Conservation (phyloP, 2,797 vertebrate species). For the Benthosema pterotum region DNA sequence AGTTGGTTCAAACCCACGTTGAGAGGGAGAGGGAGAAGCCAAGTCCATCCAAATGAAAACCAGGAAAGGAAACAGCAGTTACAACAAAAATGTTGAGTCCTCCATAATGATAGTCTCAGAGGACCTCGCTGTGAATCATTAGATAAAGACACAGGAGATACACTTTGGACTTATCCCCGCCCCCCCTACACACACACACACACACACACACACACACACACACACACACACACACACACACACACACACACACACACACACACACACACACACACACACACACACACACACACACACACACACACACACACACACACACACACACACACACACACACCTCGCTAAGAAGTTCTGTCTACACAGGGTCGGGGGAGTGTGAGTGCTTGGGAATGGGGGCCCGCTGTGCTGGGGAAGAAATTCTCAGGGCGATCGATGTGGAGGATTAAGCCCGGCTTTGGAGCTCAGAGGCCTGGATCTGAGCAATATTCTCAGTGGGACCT, state of each 20-base stretch:
- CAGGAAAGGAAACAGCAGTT: constrained; percentile 23
- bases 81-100: constrained; percentile 14
- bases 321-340: constrained; percentile 29
- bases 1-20: constrained; percentile 24
- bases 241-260: not conserved
- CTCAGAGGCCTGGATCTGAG: constrained; percentile 84
- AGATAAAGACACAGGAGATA: constrained; percentile 51
- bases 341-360: constrained; percentile 56
- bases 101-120: constrained; percentile 39
- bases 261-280: constrained; percentile 26
- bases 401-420: constrained; percentile 82
- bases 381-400: constrained; percentile 59
- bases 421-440: constrained; percentile 84
- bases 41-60: constrained; percentile 36
- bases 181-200: not conserved
- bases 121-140: constrained; percentile 37
- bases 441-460: constrained; percentile 85
- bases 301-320: not conserved
- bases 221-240: constrained; percentile 25
- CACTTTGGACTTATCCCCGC: constrained; percentile 38
- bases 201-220: not conserved
- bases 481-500: constrained; percentile 77
- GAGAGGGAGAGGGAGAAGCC: constrained; percentile 13
- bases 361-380: constrained; percentile 62
- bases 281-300: not conserved